A percentile compares a stretch with the other conserved stretches of the same genome.
Evolutionary conservation across 2,888 invertebrate genomes (phyloP).

Genomic region (Tetropium fuscum): DNA sequence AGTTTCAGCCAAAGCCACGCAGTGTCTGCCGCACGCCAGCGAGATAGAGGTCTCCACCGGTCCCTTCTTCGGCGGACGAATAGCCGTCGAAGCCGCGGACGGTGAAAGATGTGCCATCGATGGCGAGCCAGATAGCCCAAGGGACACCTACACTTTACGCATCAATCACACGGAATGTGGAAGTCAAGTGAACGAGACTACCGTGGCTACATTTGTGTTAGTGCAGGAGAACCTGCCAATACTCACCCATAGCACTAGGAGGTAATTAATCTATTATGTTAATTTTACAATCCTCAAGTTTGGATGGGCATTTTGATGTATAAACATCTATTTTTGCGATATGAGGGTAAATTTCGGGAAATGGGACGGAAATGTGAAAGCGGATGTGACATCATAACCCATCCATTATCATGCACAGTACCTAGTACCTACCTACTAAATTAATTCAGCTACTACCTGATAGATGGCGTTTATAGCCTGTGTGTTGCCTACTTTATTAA

Average conservation of each 20-base stretch:
- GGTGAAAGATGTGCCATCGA: conserved; percentile 80
- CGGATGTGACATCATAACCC: too few species aligned
- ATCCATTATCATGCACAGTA: too few species aligned
- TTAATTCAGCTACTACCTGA: too few species aligned
- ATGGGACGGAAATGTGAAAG: too few species aligned
- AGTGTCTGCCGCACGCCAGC: conserved; percentile 83
- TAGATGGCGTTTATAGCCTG: too few species aligned
- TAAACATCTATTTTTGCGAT: too few species aligned
- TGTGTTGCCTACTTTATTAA: too few species aligned
- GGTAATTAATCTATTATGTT: conserved; percentile 33
- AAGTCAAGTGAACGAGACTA: conserved; percentile 76
- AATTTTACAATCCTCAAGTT: too few species aligned
- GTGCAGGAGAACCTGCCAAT: conserved; percentile 88
- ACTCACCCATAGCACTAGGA: conserved; percentile 76
- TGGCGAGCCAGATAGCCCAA: conserved; percentile 79
- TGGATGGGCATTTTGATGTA: too few species aligned
- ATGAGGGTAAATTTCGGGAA: too few species aligned
- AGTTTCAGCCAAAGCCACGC: conserved; percentile 86
- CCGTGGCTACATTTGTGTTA: conserved; percentile 84
- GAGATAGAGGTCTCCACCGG: conserved; percentile 88
- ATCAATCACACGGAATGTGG: conserved; percentile 81
- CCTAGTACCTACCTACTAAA: too few species aligned
- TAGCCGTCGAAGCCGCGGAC: conserved; percentile 80
- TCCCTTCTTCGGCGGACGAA: conserved; percentile 83
- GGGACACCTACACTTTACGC: conserved; percentile 79